Evolutionary conservation across 2,888 invertebrate genomes (phyloP).

Genomic region (Taphrorychus bicolor): DNA sequence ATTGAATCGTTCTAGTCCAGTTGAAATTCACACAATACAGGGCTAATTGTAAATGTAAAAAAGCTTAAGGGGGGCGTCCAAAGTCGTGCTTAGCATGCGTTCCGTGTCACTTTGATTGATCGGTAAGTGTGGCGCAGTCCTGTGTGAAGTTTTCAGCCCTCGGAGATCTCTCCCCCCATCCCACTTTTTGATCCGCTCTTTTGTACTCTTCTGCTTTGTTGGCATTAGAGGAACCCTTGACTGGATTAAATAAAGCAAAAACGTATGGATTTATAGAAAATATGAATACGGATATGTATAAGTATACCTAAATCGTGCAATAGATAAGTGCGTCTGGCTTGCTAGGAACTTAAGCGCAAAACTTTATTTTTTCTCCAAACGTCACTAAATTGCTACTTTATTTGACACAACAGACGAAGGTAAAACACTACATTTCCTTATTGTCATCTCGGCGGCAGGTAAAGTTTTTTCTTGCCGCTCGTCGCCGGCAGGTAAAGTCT

Average conservation of each 20-base stretch:
- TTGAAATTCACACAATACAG: constrained; percentile 36
- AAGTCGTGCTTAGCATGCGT: constrained; percentile 43
- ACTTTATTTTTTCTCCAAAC: no score
- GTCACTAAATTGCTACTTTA: no score
- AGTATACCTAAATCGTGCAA: no score
- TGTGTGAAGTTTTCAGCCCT: constrained; percentile 34
- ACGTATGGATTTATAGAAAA: not conserved
- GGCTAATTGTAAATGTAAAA: constrained; percentile 43
- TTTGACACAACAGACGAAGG: no score
- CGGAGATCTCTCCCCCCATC: not conserved
- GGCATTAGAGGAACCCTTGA: not conserved
- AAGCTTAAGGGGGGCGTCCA: constrained; percentile 39
- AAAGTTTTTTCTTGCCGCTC: no score
- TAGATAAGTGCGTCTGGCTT: no score
- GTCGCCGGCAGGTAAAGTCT: no score
- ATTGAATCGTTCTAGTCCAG: constrained; percentile 33
- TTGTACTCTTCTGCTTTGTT: constrained; percentile 3
- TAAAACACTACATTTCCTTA: no score
- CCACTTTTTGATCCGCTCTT: not conserved
- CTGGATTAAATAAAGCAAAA: not conserved
- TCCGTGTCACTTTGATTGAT: constrained; percentile 46
- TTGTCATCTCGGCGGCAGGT: no score
- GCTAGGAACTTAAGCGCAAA: no score
- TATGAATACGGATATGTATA: no score
- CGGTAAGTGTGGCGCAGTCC: constrained; percentile 38